Conservation (phyloP, 1,140 invertebrate species). For the Penaeus japonicus region DNA sequence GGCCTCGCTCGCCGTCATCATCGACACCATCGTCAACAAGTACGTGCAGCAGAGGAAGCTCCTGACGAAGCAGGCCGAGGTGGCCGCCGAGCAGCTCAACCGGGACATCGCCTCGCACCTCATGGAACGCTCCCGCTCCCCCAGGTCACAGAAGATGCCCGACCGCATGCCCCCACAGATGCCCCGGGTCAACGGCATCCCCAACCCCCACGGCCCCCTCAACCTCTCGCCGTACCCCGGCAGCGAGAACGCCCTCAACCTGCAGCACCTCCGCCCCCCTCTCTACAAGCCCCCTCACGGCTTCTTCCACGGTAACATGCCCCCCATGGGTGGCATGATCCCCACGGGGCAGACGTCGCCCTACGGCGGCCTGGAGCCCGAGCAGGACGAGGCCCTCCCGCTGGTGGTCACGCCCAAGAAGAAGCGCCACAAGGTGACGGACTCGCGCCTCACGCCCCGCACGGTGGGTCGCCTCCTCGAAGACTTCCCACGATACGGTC, state of each 20-base stretch:
- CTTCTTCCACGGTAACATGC: slow-evolving; percentile 58
- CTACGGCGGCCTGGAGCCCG: slow-evolving; percentile 58
- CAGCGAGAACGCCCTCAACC: slow-evolving; percentile 57
- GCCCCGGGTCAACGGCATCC: slow-evolving; percentile 72
- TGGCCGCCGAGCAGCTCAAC: slow-evolving; percentile 53
- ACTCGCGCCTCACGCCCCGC: slow-evolving; percentile 91
- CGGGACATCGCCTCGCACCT: slow-evolving; percentile 54
- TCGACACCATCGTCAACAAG: slow-evolving; percentile 81
- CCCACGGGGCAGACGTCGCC: slow-evolving; percentile 56
- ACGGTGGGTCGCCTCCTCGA: slow-evolving; percentile 86
- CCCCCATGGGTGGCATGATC: slow-evolving; percentile 46
- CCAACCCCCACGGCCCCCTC: slow-evolving; percentile 52
- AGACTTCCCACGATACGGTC: slow-evolving; percentile 67
- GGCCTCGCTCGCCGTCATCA: slow-evolving; percentile 81
- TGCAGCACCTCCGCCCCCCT: slow-evolving; percentile 64
- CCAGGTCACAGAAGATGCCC: slow-evolving; percentile 54
- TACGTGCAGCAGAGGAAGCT: slow-evolving; percentile 63
- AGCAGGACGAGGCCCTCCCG: slow-evolving; percentile 90
- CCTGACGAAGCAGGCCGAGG: slow-evolving; percentile 77
- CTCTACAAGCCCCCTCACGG: slow-evolving; percentile 47
- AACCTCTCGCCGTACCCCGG: slow-evolving; percentile 65
- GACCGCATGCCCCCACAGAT: slow-evolving; percentile 71
- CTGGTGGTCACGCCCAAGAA: slow-evolving; percentile 93
- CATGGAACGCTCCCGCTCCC: slow-evolving; percentile 49
- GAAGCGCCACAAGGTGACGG: slow-evolving; percentile 95